These are phyloP conservation scores for Panthera uncia DNA, from an alignment of 2,113 vertebrate species.

Conservation along the genomic window DNA sequence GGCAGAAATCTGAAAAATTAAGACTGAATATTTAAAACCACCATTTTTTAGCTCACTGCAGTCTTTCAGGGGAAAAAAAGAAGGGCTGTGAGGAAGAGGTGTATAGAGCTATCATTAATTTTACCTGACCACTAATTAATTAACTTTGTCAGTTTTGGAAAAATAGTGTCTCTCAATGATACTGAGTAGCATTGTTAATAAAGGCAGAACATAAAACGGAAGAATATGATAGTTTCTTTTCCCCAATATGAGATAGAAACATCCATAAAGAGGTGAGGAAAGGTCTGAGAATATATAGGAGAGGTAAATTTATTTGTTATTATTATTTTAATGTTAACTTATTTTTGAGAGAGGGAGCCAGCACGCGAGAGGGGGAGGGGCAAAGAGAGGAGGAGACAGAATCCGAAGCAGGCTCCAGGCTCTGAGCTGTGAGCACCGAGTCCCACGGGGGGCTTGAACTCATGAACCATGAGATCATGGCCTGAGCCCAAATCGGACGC, in stretches of 20 bases:
- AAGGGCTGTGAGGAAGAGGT: background rate
- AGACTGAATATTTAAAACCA: background rate
- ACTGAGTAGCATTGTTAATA: background rate
- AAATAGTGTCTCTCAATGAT: background rate
- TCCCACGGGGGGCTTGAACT: too few species aligned
- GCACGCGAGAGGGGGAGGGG: too few species aligned
- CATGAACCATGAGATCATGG: too few species aligned
- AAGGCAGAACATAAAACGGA: background rate
- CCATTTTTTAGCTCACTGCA: background rate
- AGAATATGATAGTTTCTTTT: background rate
- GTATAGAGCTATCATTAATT: background rate
- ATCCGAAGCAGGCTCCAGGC: too few species aligned
- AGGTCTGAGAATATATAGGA: background rate
- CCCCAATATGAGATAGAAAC: background rate
- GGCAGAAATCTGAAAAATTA: background rate
- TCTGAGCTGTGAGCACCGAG: too few species aligned
- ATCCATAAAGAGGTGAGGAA: background rate
- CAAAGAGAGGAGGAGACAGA: too few species aligned
- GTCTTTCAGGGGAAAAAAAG: background rate
- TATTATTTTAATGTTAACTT: too few species aligned
- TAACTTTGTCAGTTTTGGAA: background rate
- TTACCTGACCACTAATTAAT: background rate
- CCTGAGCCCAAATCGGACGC: rapidly evolving
- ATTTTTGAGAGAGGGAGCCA: too few species aligned
- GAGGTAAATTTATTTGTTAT: background rate